phyloP scores from a whole-genome alignment of 2,797 vertebrate genomes.

The Smutsia gigantea region DNA sequence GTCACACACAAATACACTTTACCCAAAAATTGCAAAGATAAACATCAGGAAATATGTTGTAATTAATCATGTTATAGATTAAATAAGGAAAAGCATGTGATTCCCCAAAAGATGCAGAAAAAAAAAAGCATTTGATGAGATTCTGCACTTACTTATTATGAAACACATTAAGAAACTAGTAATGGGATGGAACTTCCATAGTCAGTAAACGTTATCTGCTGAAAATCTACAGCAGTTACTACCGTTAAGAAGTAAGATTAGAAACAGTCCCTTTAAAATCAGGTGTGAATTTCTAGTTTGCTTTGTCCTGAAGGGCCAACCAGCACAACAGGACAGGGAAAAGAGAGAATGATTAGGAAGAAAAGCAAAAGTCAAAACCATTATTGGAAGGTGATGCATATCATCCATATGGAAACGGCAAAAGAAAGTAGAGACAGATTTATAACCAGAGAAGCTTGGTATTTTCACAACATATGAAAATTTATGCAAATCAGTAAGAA shows the following conservation, averaged over 20 bases:
- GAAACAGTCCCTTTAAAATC: not conserved
- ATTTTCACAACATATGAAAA: not conserved
- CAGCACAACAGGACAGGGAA: not conserved
- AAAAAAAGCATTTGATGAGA: not conserved
- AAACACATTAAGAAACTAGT: not conserved
- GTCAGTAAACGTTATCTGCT: not conserved
- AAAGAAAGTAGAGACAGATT: not conserved
- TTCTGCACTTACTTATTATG: not conserved
- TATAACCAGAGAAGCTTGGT: not conserved
- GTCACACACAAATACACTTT: not conserved
- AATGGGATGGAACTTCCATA: not conserved
- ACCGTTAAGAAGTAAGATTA: not conserved
- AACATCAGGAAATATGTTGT: not conserved
- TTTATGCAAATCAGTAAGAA: not conserved
- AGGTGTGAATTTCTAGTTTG: rapidly evolving
- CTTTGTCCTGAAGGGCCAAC: no score
- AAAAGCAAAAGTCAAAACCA: not conserved
- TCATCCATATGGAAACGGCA: not conserved
- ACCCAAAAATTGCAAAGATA: not conserved
- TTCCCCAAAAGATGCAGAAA: not conserved
- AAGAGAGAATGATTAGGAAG: not conserved
- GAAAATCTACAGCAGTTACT: not conserved
- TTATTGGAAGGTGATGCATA: not conserved
- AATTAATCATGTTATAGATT: not conserved
- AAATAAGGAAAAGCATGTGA: not conserved